Conservation (phyloP, 2,888 invertebrate species). For the Cataglyphis livida region DNA sequence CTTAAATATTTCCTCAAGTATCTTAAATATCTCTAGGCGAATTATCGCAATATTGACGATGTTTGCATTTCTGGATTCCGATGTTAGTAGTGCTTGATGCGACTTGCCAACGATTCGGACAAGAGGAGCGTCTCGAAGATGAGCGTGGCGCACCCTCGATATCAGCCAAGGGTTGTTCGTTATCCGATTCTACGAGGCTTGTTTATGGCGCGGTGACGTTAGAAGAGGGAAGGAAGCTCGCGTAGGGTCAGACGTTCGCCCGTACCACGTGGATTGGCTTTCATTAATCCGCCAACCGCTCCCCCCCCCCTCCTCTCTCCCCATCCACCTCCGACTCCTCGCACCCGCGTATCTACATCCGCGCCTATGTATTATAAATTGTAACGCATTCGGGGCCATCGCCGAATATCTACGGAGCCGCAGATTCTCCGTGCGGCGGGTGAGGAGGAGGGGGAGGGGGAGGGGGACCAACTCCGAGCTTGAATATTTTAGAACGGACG, state of each 20-base stretch:
- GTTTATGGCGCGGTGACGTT: conserved; percentile 82
- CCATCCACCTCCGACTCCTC: conserved; percentile 74
- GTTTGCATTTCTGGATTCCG: conserved; percentile 60
- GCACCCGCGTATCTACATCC: conserved; percentile 48
- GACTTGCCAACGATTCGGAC: conserved; percentile 34
- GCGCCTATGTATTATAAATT: conserved; percentile 79
- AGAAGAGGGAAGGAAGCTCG: conserved; percentile 67
- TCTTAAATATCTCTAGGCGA: not conserved
- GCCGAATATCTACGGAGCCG: conserved; percentile 80
- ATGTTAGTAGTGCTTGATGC: conserved; percentile 45
- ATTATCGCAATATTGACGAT: conserved; percentile 14
- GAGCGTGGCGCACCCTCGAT: conserved; percentile 56
- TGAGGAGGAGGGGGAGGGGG: not conserved
- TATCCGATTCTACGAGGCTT: conserved; percentile 79
- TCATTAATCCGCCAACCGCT: conserved; percentile 84
- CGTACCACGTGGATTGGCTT: conserved; percentile 82
- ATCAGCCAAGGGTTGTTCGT: conserved; percentile 69
- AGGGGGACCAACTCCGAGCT: conserved; percentile 79
- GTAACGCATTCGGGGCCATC: conserved; percentile 80
- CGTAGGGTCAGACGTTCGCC: conserved; percentile 51
- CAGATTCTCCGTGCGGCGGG: conserved; percentile 78
- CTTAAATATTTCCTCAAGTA: not conserved
- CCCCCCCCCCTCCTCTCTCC: conserved; percentile 11
- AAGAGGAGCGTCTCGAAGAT: conserved; percentile 34
- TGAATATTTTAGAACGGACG: conserved; percentile 84